Evolutionary conservation across 2,113 vertebrate species (phyloP), one percentile per base, ranked within the genome.

Genomic region (Genyomyrus donnyi): DNA sequence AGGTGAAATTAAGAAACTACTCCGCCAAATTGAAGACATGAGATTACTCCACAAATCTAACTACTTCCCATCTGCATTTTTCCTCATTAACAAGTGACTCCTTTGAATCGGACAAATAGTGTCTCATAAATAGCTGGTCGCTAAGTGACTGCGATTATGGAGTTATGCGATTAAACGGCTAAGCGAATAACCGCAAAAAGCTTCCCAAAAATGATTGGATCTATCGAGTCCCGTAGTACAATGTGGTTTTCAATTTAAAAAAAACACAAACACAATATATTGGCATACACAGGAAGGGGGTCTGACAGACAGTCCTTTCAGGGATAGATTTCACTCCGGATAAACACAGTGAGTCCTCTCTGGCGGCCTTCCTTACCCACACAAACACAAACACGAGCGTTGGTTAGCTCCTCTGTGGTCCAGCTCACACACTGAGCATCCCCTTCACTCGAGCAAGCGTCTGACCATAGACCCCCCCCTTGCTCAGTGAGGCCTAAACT

Each of bases 291-390:
- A 42, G 74, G 74, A 42, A 58, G 93, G 19, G 7, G n/a, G 39
- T 70, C 53, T 90, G 89, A 91, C 92, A 92, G 90, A 91, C 35
- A 89, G 66, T 27, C 83, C 91, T 91, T 93, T 92, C 91, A 93
- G 88, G 45, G 88, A 27, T 62, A 19, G 45, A 88, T 74, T 62
- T 49, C 88, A 66, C 45, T 88, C 88, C 77, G 88, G 74, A 77
- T 88, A 88, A 49, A 88, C 66, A 80, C 15, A 62, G 46, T 31
- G 90, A 92, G 94, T 91, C 92, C 91, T 92, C 92, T 91, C 88
- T 93, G 93, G 91, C 90, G 88, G 91, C 88, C 89, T 66, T 91
- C 90, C 90, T 92, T 91, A 92, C 94, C 95, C 93, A 70, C 94
- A 94, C 95, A 92, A 92, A 80, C 88, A 24, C 21, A 85, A 39